A percentile compares a stretch with the other conserved stretches of the same genome.
phyloP scores from a whole-genome alignment of 2,113 vertebrate species.

The Hemicordylus capensis region DNA sequence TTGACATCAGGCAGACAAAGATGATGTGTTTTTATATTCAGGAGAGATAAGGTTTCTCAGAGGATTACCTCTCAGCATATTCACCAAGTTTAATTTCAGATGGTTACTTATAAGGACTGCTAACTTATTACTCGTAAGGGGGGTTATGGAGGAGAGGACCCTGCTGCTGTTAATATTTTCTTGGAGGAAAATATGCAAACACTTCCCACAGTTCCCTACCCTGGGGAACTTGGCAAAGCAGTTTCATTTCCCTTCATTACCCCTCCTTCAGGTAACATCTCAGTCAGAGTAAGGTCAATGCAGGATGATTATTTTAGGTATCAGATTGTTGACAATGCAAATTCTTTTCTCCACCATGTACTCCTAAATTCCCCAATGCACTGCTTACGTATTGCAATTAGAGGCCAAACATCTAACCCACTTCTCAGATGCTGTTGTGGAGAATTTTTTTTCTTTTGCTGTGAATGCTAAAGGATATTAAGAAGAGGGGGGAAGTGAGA shows the following conservation, averaged over 20 bases:
- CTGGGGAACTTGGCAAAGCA: slow-evolving; percentile 54
- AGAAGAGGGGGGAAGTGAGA: background rate
- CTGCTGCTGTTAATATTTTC: slow-evolving; percentile 48
- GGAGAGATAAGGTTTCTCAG: slow-evolving; percentile 66
- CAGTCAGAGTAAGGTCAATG: slow-evolving; percentile 33
- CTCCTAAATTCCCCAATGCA: slow-evolving; percentile 26
- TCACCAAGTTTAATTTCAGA: slow-evolving; percentile 69
- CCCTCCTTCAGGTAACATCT: slow-evolving; percentile 34
- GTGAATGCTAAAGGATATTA: slow-evolving; percentile 18
- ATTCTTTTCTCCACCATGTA: background rate
- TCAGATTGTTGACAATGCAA: slow-evolving; percentile 54
- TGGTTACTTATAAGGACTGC: slow-evolving; percentile 63
- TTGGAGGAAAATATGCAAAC: slow-evolving; percentile 51
- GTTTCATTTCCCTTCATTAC: slow-evolving; percentile 62
- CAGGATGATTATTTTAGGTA: slow-evolving; percentile 39
- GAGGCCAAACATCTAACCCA: slow-evolving; percentile 41
- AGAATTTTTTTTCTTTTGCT: slow-evolving; percentile 22
- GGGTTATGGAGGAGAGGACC: slow-evolving; percentile 3
- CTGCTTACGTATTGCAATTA: slow-evolving; percentile 48
- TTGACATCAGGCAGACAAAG: slow-evolving; percentile 54
- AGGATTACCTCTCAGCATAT: slow-evolving; percentile 66
- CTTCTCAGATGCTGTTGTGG: slow-evolving; percentile 32
- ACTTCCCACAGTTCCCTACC: slow-evolving; percentile 33
- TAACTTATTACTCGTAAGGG: slow-evolving; percentile 50
- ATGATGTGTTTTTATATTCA: slow-evolving; percentile 64